These are phyloP conservation scores for Rhincodon typus DNA, from an alignment of 2,797 vertebrate species.

Conservation along the genomic window DNA sequence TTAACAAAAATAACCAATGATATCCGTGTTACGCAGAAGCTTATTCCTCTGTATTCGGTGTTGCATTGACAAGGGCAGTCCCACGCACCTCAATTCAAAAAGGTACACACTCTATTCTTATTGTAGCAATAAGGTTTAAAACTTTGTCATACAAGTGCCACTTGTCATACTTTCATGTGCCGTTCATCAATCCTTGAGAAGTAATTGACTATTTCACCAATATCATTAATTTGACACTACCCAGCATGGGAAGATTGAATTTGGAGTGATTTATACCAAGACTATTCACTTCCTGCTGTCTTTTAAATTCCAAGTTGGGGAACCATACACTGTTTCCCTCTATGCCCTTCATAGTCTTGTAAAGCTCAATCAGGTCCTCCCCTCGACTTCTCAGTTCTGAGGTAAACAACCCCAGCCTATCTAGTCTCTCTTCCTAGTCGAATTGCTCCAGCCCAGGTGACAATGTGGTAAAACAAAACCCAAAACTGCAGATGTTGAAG, in stretches of 20 bases:
- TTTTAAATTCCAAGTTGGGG: background rate
- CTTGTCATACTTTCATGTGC: background rate
- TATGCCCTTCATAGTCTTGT: background rate
- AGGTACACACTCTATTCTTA: background rate
- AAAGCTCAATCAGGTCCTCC: no score
- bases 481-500: no score
- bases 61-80: background rate
- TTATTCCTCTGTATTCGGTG: background rate
- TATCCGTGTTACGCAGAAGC: background rate
- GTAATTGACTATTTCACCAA: no score
- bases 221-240: no score
- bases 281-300: background rate
- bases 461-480: no score
- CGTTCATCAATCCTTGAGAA: no score
- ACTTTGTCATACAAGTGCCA: background rate
- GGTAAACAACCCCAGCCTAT: no score
- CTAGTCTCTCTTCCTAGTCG: no score
- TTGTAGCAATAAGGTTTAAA: background rate
- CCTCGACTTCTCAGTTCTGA: no score
- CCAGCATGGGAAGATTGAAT: background rate
- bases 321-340: background rate
- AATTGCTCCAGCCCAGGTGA: no score
- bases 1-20: constrained; percentile 1
- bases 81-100: background rate
- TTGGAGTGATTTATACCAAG: background rate